A percentile compares a stretch with the other conserved stretches of the same genome.
phyloP scores from a whole-genome alignment of 2,113 vertebrate genomes.

The Oreochromis niloticus region DNA sequence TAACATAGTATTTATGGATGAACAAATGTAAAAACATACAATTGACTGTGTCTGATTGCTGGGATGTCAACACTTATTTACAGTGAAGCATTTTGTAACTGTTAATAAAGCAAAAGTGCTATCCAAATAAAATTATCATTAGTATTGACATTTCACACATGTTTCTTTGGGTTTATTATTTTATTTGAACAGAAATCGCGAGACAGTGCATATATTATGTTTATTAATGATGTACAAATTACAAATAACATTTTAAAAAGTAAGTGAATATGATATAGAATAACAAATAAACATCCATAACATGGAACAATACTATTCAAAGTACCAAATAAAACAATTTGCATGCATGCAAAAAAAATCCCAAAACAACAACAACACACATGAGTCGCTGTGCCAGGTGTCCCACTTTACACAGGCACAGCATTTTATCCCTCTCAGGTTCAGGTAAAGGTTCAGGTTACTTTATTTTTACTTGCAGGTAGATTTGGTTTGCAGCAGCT shows the following conservation, averaged over 20 bases:
- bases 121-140: neutral
- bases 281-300: neutral
- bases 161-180: neutral
- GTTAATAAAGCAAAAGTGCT: neutral
- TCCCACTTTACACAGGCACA: neutral
- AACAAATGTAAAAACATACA: neutral
- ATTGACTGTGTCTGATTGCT: neutral
- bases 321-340: neutral
- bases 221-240: neutral
- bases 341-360: neutral
- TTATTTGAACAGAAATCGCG: neutral
- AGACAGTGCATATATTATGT: neutral
- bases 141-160: neutral
- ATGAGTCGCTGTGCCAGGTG: neutral
- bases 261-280: neutral
- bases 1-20: neutral
- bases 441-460: neutral
- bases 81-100: neutral
- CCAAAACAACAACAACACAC: neutral
- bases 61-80: neutral
- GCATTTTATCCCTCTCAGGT: neutral
- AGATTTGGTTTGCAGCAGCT: neutral
- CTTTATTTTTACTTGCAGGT: rapidly evolving
- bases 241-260: neutral
- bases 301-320: neutral